Base-by-base conservation (phyloP, 2,113 vertebrate species). In the Ploceus nigricollis region DNA sequence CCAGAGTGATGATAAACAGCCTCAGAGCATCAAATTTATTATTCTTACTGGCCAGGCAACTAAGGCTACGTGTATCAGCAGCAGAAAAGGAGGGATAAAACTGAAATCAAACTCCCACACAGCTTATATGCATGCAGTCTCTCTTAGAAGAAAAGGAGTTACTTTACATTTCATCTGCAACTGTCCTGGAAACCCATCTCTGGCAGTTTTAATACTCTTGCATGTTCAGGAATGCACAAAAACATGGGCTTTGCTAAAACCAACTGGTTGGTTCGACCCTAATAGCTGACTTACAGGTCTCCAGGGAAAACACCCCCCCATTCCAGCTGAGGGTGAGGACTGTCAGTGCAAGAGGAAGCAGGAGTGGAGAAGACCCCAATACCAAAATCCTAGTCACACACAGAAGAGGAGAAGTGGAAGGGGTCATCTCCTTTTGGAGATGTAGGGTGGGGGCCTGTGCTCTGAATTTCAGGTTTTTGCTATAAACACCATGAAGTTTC, bases 161-260 rank as follows among this genome's bases (percentile, higher is more conserved):
- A 31, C 60, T 94, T 89, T 37, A 45, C 20, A 68, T 91, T 78
- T 76, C 9, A 69, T 69, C n/a, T 82, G 44, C 79, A 87, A 73
- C 35, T 64, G 20, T 10, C 39, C 89, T 87, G 65, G 61, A 91
- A 94, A 84, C 25, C 37, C 63, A 85, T n/a, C 65, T 61, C 57
- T 85, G 61, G 28, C 51, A 84, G 73, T 53, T 90, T 79, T 23
- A 87, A 91, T n/a, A 15, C 33, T 50, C 66, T 35, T 21, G 4
- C 35, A 37, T 1, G 17, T 20, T 61, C 45, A 88, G 50, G 22
- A 68, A 72, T 11, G 48, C 70, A 65, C 40, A 73, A 40, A 50
- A 63, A 1, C 23, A 31, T 0, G 3, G 66, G 13, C 13, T 89
- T 39, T 1, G 1, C 47, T 54, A 17, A 89, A 84, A 64, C 35